Evolutionary conservation across 2,888 invertebrate genomes (phyloP).

Genomic region (Watsonalla cultraria): DNA sequence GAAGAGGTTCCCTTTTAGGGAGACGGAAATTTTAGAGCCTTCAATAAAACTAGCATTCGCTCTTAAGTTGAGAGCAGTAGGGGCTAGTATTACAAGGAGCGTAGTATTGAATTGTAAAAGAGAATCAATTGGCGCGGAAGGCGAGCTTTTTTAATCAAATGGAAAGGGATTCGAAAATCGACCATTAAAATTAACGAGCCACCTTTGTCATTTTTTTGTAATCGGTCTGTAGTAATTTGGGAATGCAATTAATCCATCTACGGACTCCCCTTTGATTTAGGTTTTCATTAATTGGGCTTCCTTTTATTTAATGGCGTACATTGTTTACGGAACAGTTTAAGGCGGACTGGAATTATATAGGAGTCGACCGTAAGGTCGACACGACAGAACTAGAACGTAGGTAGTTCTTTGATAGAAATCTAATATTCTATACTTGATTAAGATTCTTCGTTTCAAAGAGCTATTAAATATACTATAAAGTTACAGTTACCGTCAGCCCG

Average conservation of each 20-base stretch:
- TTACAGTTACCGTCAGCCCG: too few relatives aligned
- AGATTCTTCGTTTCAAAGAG: too few relatives aligned
- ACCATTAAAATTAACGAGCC: slow-evolving; percentile 67
- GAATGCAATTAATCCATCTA: slow-evolving; percentile 51
- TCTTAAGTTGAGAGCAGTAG: slow-evolving; percentile 25
- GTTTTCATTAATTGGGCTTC: slow-evolving; percentile 21
- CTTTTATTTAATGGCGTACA: neutral
- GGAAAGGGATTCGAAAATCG: slow-evolving; percentile 60
- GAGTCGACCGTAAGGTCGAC: too few relatives aligned
- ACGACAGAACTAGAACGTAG: too few relatives aligned
- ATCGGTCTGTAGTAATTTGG: slow-evolving; percentile 43
- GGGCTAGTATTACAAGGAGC: slow-evolving; percentile 8
- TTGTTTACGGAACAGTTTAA: neutral
- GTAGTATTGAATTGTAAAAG: slow-evolving; percentile 48
- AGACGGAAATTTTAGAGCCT: slow-evolving; percentile 29
- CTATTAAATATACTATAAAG: too few relatives aligned
- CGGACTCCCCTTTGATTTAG: slow-evolving; percentile 23
- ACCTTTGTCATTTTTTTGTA: slow-evolving; percentile 72
- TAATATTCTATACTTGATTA: too few relatives aligned
- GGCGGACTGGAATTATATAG: neutral
- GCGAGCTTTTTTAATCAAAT: slow-evolving; percentile 70
- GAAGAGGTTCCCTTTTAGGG: slow-evolving; percentile 48
- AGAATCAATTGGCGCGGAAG: slow-evolving; percentile 66
- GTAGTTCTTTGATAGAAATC: too few relatives aligned
- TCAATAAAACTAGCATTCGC: slow-evolving; percentile 11